Evolutionary conservation across 1,140 invertebrate genomes (phyloP).

Genomic region (Lepeophtheirus salmonis): DNA sequence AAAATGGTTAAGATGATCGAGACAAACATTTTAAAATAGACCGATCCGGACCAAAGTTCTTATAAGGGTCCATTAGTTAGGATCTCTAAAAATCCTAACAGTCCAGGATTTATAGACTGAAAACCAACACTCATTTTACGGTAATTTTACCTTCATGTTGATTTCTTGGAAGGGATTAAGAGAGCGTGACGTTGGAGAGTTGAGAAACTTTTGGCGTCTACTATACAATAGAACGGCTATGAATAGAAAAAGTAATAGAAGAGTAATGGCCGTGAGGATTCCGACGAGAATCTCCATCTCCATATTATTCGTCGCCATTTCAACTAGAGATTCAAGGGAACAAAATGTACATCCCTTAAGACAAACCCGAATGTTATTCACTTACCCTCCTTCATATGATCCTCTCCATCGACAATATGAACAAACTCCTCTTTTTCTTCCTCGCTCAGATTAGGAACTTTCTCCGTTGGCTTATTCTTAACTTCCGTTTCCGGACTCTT

Average conservation of each 20-base stretch:
- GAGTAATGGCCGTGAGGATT: slow-evolving; percentile 48
- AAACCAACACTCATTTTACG: too few species aligned
- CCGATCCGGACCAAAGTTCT: too few species aligned
- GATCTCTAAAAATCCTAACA: too few species aligned
- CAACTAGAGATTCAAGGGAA: neutral
- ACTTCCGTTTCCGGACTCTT: neutral
- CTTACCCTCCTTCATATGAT: neutral
- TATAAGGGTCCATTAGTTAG: too few species aligned
- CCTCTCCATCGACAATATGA: neutral
- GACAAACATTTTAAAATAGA: too few species aligned
- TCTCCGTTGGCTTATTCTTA: neutral
- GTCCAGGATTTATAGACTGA: too few species aligned
- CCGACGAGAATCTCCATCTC: slow-evolving; percentile 50
- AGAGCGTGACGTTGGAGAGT: slow-evolving; percentile 2
- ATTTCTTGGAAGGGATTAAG: slow-evolving; percentile 27
- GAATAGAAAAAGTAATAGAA: slow-evolving; percentile 46
- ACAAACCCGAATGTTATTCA: neutral
- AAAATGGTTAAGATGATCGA: too few species aligned
- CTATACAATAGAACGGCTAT: slow-evolving; percentile 44
- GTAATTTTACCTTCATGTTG: slow-evolving; percentile 37
- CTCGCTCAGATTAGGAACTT: too few species aligned
- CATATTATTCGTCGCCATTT: neutral
- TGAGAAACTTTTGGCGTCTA: slow-evolving; percentile 25
- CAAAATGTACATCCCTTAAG: neutral
- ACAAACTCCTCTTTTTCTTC: neutral